Percentiles rank a stretch among this genome's conserved stretches.
Conservation (phyloP, 2,113 vertebrate genomes). For the Lepidothrix coronata region DNA sequence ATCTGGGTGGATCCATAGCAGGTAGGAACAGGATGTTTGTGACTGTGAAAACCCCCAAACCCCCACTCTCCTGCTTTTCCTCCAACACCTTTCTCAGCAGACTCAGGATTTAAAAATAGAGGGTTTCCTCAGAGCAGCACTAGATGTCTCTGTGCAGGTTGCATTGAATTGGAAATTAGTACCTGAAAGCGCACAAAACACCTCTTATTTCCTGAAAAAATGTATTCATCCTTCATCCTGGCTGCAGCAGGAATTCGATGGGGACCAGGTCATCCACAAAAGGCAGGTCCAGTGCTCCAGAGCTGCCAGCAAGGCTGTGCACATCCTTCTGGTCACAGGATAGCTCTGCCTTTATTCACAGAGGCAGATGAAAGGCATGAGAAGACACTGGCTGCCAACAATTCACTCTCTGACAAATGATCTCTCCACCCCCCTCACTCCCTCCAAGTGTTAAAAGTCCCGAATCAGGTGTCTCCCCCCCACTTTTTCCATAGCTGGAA, state of each 20-base stretch:
- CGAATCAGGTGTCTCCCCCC: background rate
- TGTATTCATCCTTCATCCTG: background rate
- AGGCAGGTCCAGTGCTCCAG: background rate
- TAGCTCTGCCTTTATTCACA: background rate
- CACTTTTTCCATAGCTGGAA: background rate
- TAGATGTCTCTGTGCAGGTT: background rate
- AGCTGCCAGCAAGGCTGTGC: background rate
- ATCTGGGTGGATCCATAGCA: fast-evolving
- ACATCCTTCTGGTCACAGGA: background rate
- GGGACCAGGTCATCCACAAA: background rate
- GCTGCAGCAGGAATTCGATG: background rate
- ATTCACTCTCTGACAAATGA: background rate
- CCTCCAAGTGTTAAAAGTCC: background rate
- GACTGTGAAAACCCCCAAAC: background rate
- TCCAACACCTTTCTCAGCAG: background rate
- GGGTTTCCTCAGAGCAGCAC: background rate
- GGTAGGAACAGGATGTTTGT: background rate
- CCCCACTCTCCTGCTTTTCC: background rate
- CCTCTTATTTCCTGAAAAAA: background rate
- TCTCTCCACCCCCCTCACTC: background rate
- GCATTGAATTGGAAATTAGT: background rate
- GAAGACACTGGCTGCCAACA: background rate
- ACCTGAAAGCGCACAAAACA: background rate
- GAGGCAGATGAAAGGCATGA: background rate
- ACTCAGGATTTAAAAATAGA: background rate